Evolutionary conservation across 2,113 vertebrate species (phyloP).

Genomic region (Pluvialis apricaria): DNA sequence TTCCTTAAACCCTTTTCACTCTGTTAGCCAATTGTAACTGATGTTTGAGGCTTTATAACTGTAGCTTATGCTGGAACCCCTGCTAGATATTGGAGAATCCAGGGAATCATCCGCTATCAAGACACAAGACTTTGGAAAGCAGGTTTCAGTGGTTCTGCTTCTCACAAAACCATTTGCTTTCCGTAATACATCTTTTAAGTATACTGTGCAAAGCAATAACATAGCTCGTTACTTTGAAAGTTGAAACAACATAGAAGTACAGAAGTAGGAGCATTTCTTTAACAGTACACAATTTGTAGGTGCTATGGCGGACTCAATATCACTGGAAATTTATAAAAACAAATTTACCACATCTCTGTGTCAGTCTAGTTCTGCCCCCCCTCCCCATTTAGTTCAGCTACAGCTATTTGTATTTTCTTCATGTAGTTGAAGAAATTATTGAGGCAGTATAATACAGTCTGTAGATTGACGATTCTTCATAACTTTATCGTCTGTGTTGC

Average conservation of each 20-base stretch:
- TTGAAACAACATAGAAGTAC: neutral
- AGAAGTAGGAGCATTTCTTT: neutral
- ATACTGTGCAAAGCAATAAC: neutral
- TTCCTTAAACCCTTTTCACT: neutral
- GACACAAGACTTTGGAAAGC: neutral
- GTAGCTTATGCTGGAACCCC: neutral
- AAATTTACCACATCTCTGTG: neutral
- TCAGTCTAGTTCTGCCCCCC: neutral
- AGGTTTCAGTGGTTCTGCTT: neutral
- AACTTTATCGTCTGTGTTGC: neutral
- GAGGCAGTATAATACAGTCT: neutral
- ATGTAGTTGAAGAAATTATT: neutral
- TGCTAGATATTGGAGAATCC: neutral
- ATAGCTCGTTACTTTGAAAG: neutral
- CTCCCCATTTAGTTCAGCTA: neutral
- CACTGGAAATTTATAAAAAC: neutral
- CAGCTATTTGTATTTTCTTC: neutral
- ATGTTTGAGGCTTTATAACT: neutral
- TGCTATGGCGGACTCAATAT: neutral
- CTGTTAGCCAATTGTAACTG: neutral
- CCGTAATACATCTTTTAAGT: neutral
- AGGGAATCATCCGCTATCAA: neutral
- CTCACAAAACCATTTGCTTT: neutral
- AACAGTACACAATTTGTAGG: neutral
- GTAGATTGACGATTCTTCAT: neutral